A percentile compares a stretch with the other conserved stretches of the same genome.
Evolutionary conservation across 2,113 vertebrate genomes (phyloP).

Genomic region (Plestiodon gilberti): DNA sequence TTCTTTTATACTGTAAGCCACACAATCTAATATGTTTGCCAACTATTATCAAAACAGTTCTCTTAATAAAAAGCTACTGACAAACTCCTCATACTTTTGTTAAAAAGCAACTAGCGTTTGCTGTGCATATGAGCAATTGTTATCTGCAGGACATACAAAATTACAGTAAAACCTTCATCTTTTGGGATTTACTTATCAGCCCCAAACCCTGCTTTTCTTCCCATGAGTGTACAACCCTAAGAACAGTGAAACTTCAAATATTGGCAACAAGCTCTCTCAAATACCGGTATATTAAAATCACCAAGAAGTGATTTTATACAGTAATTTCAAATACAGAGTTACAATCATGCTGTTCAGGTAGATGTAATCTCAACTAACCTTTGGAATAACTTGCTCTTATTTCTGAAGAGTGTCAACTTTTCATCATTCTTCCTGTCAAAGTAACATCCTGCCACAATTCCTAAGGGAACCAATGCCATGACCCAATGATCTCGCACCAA

Average conservation of each 20-base stretch:
- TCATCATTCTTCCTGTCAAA: conserved; percentile 85
- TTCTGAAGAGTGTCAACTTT: conserved; percentile 86
- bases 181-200: background rate
- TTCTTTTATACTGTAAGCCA: no score
- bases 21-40: no score
- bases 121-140: background rate
- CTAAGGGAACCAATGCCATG: conserved; percentile 85
- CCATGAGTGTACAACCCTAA: background rate
- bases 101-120: background rate
- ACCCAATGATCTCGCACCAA: conserved; percentile 83
- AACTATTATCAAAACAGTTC: no score
- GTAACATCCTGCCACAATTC: conserved; percentile 88
- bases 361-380: conserved; percentile 76
- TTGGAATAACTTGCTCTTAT: conserved; percentile 88
- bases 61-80: no score
- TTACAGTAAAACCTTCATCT: no score
- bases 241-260: background rate
- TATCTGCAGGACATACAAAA: background rate
- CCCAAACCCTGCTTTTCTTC: background rate
- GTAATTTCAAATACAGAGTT: conserved; percentile 4
- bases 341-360: background rate
- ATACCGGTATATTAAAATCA: background rate
- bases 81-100: no score
- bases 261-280: background rate
- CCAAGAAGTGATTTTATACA: background rate